These are phyloP conservation scores for Hirundo rustica DNA, from an alignment of 2,797 vertebrate genomes.

Conservation along the genomic window DNA sequence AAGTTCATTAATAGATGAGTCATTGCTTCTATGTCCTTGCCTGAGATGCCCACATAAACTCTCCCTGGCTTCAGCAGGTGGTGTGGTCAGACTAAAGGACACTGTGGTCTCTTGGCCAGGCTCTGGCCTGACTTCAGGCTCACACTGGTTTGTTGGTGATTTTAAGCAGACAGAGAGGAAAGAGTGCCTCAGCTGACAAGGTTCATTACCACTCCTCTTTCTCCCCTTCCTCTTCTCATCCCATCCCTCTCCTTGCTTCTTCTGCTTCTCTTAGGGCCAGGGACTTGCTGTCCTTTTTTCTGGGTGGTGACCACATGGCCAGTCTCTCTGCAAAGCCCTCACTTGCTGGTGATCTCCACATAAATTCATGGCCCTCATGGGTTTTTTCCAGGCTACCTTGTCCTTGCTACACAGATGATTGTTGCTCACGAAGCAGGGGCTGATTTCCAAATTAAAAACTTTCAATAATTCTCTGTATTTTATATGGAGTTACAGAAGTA, in stretches of 20 bases:
- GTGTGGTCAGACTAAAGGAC: background rate
- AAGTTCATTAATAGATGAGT: slow-evolving; percentile 6
- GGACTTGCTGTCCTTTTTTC: background rate
- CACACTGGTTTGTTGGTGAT: background rate
- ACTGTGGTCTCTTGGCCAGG: background rate
- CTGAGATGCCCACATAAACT: background rate
- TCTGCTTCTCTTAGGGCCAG: background rate
- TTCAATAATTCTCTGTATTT: background rate
- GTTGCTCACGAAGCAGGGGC: background rate
- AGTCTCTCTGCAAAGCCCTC: background rate
- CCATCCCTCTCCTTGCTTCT: background rate
- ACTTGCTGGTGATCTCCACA: background rate
- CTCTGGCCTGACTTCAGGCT: background rate
- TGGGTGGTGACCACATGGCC: background rate
- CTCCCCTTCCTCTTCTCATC: background rate
- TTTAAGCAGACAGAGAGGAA: background rate
- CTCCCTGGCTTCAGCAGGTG: background rate
- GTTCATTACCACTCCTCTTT: background rate
- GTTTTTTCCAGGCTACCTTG: background rate
- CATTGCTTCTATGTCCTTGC: background rate
- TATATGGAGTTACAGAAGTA: background rate
- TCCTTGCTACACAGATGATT: background rate
- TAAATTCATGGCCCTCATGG: background rate
- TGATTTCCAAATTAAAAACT: background rate
- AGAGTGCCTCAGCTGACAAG: background rate